Evolutionary conservation across 1,140 invertebrate species (phyloP), one percentile per base, ranked within the genome.

Genomic region (Drosophila pectinifera): DNA sequence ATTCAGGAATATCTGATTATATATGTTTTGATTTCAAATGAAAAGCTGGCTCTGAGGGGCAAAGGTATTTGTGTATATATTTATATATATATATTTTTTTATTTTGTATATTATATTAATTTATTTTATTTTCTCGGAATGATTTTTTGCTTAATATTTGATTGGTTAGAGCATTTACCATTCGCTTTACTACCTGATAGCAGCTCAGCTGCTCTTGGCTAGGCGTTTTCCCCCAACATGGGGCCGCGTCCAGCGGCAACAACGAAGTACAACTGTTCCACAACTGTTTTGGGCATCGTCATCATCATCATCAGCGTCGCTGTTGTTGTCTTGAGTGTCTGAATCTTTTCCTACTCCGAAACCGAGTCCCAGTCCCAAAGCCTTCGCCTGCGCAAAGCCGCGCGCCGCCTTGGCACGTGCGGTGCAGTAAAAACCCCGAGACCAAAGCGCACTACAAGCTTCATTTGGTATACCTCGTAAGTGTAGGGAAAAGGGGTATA

Each of bases 341-440:
- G 48, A 41, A 39, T 75, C 49, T 67, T 65, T 51, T n/a, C 16
- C 26, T 8, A 24, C 59, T 67, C 24, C 26, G 55, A 57, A 72
- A 20, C 26, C 16, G 48, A 54, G 51, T 54, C 31, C 28, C 51
- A 54, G n/a, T 54, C 31, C 14, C 31, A 63, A 45, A 63, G 43
- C 18, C 63, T 80, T 59, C 73, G 63, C 73, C 73, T 76, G 73
- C 73, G 73, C 64, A 64, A 84, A 82, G 78, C 76, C 67, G 78
- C 56, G 78, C 51, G 77, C 81, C 58, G 65, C 80, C 82, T 85
- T 86, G 82, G 82, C 82, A 86, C 82, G 82, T 86, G 82, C 82
- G 82, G 78, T 75, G 70, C 54, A 57, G 64, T 31, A 43, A 68
- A 51, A 70, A 55, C 14, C 5, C 48, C 46, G 31, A 39, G 63